Percentiles rank a stretch among this genome's conserved stretches.
Conservation (phyloP, 1,140 invertebrate genomes). For the Anoplophora glabripennis region DNA sequence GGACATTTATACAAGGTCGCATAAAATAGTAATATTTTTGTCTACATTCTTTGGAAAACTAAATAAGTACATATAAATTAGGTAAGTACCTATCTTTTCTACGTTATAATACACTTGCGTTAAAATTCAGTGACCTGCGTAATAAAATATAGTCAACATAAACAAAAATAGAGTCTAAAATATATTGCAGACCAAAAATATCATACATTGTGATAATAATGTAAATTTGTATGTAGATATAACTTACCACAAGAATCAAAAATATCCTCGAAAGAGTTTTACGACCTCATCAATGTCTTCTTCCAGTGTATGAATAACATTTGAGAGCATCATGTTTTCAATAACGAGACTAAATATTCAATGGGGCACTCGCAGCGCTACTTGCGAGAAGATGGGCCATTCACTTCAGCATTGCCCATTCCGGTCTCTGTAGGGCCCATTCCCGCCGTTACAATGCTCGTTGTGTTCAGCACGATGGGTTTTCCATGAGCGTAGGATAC, state of each 20-base stretch:
- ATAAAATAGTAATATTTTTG: no score
- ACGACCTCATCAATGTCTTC: conserved; percentile 21
- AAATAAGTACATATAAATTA: no score
- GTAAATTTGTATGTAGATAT: conserved; percentile 2
- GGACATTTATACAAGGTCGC: no score
- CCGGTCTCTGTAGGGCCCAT: conserved; percentile 38
- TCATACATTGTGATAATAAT: no score
- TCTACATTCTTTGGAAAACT: no score
- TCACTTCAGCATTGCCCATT: conserved; percentile 39
- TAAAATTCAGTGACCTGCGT: no score
- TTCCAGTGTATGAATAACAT: conserved; percentile 23
- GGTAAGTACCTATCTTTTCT: no score
- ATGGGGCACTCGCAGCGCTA: conserved; percentile 36
- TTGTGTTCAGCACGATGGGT: conserved; percentile 29
- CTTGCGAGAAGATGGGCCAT: conserved; percentile 35
- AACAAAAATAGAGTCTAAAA: no score
- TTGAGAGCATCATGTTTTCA: conserved; percentile 36
- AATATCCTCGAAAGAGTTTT: conserved; percentile 7
- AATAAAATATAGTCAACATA: no score
- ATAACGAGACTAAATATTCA: conserved; percentile 45
- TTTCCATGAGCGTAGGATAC: conserved; percentile 24
- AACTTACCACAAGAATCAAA: conserved; percentile 2
- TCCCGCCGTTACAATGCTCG: conserved; percentile 33
- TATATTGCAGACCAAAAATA: no score
- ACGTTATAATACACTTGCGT: no score